phyloP scores from a whole-genome alignment of 2,113 vertebrate genomes.

The Catagonus wagneri region DNA sequence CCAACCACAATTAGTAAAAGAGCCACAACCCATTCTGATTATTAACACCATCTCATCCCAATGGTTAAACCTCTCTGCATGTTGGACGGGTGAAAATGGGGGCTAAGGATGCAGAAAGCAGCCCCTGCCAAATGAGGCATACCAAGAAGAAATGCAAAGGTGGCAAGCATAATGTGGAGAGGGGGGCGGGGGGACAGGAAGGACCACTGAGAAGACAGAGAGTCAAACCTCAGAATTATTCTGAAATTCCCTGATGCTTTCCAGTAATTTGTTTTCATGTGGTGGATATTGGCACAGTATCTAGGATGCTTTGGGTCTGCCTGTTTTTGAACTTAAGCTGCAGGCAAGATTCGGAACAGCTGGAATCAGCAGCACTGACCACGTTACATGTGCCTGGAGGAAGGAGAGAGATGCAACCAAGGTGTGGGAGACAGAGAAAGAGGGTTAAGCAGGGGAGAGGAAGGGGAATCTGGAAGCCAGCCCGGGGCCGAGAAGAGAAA shows the following conservation, averaged over 20 bases:
- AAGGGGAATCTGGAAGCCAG: conserved; percentile 21
- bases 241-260: conserved; percentile 73
- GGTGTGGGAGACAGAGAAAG: conserved; percentile 47
- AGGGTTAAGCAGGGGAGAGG: neutral
- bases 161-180: neutral
- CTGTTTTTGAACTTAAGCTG: conserved; percentile 71
- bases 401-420: conserved; percentile 52
- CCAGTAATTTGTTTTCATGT: conserved; percentile 75
- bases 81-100: neutral
- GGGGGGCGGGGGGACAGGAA: neutral
- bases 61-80: neutral
- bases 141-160: neutral
- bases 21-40: neutral
- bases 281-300: conserved; percentile 47
- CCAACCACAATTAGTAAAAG: conserved; percentile 23
- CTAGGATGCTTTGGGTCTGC: conserved; percentile 53
- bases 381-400: conserved; percentile 36
- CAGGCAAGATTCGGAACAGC: conserved; percentile 70
- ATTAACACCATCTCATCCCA: neutral
- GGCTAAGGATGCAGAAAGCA: neutral
- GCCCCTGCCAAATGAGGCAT: neutral
- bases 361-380: conserved; percentile 67
- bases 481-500: neutral
- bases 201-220: conserved; percentile 12
- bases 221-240: conserved; percentile 33